Base-by-base conservation (phyloP, 2,797 vertebrate genomes). In the Stomatorhinus walkeri region DNA sequence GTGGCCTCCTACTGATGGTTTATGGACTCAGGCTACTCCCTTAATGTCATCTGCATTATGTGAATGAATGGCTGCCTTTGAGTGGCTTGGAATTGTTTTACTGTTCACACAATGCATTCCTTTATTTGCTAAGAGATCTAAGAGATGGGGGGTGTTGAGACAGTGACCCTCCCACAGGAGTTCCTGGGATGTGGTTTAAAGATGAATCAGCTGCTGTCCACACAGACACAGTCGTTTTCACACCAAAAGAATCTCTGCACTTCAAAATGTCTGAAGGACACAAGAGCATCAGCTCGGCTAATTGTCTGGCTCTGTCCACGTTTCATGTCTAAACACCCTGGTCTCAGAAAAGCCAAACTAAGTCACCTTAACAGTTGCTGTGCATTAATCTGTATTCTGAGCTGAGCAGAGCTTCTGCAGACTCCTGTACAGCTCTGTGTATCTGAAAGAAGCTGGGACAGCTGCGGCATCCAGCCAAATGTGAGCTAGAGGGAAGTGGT, bases 31-130 rank as follows among this genome's bases (percentile, higher is more conserved):
- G 9, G 22, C 36, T 19, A 5, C 85, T 87, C 36, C 9, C n/a
- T 87, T 19, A n/a, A 40, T 43, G 54, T 85, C 81, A 51, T 49
- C 46, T 51, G 22, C 9, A 24, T 12, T 85, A 49, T 51, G 43
- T 51, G 81, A 85, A 85, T 81, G 76, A 81, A 81, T 81, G 19
- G 19, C 16, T 32, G 40, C 12, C 32, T 43, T 81, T 81, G 76
- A 43, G 43, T 43, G 40, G 76, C 16, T 46, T 81, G 76, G 76
- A 81, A 81, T 81, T 81, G 76, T 81, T 81, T 46, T 81, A 81
- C 7, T 81, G 36, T 46, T 7, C 76, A 19, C 36, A 81, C 36
- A 81, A 46, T 46, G 76, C 19, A 43, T 81, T n/a, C 36, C 40
- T 81, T 81, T 46, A 46, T 22, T 81, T 81, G 40, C 40, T 46